A percentile compares a stretch with the other conserved stretches of the same genome.
Conservation (phyloP, 2,113 vertebrate genomes). For the Leucosticte australis region DNA sequence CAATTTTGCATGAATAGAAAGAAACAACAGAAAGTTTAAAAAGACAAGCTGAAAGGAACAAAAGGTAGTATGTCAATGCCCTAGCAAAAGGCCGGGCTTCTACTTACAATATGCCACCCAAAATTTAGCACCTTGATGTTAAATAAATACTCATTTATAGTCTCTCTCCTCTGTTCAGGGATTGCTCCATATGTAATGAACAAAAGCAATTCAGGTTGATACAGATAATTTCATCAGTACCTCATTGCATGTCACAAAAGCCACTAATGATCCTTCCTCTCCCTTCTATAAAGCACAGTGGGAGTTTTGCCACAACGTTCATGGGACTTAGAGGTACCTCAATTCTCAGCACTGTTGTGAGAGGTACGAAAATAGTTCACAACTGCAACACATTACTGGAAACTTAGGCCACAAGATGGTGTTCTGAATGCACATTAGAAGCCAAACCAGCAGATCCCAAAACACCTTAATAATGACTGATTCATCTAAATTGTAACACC, state of each 20-base stretch:
- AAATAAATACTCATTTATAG: not conserved
- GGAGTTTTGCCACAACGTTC: not conserved
- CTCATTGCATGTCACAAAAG: not conserved
- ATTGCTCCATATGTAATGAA: not conserved
- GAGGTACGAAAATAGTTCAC: not conserved
- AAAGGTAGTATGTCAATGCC: not conserved
- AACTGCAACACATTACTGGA: not conserved
- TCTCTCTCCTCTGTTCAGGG: not conserved
- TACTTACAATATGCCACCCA: not conserved
- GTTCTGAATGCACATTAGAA: not conserved
- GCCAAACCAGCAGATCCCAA: not conserved
- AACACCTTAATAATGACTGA: not conserved
- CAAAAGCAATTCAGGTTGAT: not conserved
- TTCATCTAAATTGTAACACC: not conserved
- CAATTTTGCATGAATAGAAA: not conserved
- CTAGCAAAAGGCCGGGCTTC: not conserved
- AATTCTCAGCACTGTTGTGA: not conserved
- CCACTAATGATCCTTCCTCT: not conserved
- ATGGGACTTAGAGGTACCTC: not conserved
- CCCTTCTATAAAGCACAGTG: not conserved
- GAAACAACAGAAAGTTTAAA: not conserved
- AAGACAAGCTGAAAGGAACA: not conserved
- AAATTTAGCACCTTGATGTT: not conserved
- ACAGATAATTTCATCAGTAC: not conserved
- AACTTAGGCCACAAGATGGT: not conserved